These are phyloP conservation scores for Pedionomus torquatus DNA, from an alignment of 2,113 vertebrate species.

Conservation along the genomic window DNA sequence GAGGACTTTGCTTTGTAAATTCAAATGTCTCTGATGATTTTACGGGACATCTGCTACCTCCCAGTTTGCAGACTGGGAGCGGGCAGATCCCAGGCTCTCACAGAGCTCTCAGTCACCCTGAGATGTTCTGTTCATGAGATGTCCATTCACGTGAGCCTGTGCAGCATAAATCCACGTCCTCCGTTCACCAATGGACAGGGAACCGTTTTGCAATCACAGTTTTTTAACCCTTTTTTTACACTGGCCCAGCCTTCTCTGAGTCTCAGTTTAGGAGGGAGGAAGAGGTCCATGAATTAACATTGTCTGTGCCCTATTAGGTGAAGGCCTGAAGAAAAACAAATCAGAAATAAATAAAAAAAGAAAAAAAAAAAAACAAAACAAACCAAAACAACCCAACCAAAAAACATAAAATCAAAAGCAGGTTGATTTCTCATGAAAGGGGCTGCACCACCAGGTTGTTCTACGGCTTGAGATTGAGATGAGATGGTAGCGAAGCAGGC, in stretches of 20 bases:
- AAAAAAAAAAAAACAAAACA: background rate
- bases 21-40: background rate
- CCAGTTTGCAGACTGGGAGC: background rate
- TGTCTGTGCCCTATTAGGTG: constrained; percentile 50
- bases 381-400: background rate
- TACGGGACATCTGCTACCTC: background rate
- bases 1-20: background rate
- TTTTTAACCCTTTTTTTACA: constrained; percentile 28
- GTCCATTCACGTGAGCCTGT: background rate
- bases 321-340: constrained; percentile 63
- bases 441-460: constrained; percentile 80
- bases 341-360: constrained; percentile 48
- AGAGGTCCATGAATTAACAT: constrained; percentile 69
- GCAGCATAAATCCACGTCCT: background rate
- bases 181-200: background rate
- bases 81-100: rapidly evolving
- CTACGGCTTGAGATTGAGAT: constrained; percentile 85
- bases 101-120: background rate
- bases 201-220: background rate
- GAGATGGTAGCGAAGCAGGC: constrained; percentile 96
- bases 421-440: constrained; percentile 81
- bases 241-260: constrained; percentile 29
- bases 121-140: background rate
- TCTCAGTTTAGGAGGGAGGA: constrained; percentile 55
- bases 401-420: constrained; percentile 70